Percentiles rank a stretch among this genome's conserved stretches.
These are phyloP conservation scores for Dendrolimus punctatus DNA, from an alignment of 1,140 invertebrate species.

Conservation along the genomic window DNA sequence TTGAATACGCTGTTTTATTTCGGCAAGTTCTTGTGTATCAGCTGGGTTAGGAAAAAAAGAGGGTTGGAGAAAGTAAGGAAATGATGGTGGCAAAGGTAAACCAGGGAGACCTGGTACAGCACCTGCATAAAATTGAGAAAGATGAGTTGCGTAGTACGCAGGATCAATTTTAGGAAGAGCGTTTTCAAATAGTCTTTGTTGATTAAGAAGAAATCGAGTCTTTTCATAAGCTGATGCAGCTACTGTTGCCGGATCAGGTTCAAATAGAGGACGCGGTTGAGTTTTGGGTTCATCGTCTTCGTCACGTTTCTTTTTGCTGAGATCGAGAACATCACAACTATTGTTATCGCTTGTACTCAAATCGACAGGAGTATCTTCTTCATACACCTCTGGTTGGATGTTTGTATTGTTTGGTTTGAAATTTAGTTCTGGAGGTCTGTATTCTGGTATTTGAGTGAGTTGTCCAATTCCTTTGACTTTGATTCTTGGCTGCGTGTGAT, in stretches of 20 bases:
- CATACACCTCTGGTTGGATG: constrained; percentile 42
- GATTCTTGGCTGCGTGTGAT: constrained; percentile 67
- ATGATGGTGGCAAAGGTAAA: constrained; percentile 70
- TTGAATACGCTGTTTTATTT: constrained; percentile 78
- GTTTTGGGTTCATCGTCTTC: constrained; percentile 56
- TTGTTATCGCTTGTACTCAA: constrained; percentile 75
- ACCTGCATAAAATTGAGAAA: constrained; percentile 72
- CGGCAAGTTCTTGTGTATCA: constrained; percentile 73
- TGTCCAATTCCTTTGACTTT: constrained; percentile 77
- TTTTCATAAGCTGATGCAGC: constrained; percentile 57
- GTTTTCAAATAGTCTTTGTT: constrained; percentile 75
- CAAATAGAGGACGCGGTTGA: constrained; percentile 51
- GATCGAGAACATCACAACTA: constrained; percentile 83
- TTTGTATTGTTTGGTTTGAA: constrained; percentile 37
- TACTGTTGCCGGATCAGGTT: constrained; percentile 35
- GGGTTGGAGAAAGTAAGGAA: constrained; percentile 74
- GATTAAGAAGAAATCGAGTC: constrained; percentile 71
- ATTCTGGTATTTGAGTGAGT: constrained; percentile 72
- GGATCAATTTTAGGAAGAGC: constrained; percentile 72
- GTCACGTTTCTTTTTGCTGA: constrained; percentile 84
- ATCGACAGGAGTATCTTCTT: constrained; percentile 80
- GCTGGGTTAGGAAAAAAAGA: constrained; percentile 74
- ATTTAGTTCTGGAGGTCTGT: constrained; percentile 52
- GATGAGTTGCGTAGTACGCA: constrained; percentile 71
- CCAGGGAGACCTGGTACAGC: constrained; percentile 63